A percentile compares a stretch with the other conserved stretches of the same genome.
Conservation (phyloP, 2,888 invertebrate species). For the Aphidius colemani region DNA sequence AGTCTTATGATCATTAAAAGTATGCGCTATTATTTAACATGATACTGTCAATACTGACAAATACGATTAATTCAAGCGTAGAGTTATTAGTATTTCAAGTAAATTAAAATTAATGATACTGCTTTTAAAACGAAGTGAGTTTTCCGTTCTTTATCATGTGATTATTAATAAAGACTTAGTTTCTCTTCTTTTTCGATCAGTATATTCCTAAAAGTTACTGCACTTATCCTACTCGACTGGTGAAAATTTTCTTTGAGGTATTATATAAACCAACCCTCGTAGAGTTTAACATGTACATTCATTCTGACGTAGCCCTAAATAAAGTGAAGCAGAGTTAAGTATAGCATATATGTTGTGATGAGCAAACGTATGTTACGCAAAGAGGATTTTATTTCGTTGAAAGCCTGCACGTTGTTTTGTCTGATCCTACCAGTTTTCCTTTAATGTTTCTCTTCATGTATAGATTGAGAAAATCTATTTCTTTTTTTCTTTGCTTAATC, state of each 20-base stretch:
- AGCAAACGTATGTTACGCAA: conserved; percentile 19
- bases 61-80: no score
- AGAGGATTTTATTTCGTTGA: conserved; percentile 31
- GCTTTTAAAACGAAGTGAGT: no score
- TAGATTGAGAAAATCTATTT: conserved; percentile 24
- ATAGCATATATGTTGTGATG: conserved; percentile 16
- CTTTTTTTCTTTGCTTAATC: conserved; percentile 18
- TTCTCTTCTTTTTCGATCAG: neutral
- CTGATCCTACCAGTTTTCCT: conserved; percentile 23
- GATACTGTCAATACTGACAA: conserved; percentile 3
- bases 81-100: no score
- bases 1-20: conserved; percentile 18
- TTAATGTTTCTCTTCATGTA: conserved; percentile 26
- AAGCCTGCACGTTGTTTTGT: conserved; percentile 14
- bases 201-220: neutral
- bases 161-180: neutral
- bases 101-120: no score
- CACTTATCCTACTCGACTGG: neutral
- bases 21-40: neutral
- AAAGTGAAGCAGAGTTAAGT: conserved; percentile 17
- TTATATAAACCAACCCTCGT: conserved; percentile 33
- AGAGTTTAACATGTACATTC: conserved; percentile 39
- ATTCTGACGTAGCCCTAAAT: conserved; percentile 8
- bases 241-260: conserved; percentile 38
- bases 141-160: no score